phyloP scores from a whole-genome alignment of 2,888 invertebrate genomes.

The Nycteola revayana region DNA sequence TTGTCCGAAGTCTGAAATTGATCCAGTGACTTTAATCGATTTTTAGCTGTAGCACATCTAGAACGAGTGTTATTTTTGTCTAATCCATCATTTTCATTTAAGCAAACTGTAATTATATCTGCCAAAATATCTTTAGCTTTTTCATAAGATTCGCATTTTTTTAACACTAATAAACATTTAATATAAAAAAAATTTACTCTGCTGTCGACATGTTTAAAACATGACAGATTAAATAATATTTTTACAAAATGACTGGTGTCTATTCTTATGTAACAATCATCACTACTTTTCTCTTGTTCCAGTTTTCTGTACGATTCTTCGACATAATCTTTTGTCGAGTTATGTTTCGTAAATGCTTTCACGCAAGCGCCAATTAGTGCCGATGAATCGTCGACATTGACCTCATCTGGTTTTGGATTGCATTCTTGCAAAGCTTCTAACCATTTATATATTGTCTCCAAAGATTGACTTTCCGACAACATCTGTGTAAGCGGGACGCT shows the following conservation, averaged over 20 bases:
- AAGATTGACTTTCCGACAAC: slow-evolving; percentile 13
- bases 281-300: slow-evolving; percentile 7
- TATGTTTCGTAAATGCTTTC: slow-evolving; percentile 14
- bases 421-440: slow-evolving; percentile 7
- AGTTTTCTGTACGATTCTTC: slow-evolving; percentile 10
- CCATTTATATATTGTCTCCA: slow-evolving; percentile 13
- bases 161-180: slow-evolving; percentile 8
- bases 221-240: slow-evolving; percentile 13
- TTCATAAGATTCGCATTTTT: slow-evolving; percentile 6
- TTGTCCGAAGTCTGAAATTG: slow-evolving; percentile 11
- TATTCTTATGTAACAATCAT: slow-evolving; percentile 13
- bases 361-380: slow-evolving; percentile 18
- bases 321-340: slow-evolving; percentile 14
- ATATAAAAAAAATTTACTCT: slow-evolving; percentile 17
- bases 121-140: slow-evolving; percentile 14
- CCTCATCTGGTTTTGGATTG: slow-evolving; percentile 11
- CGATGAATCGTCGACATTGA: slow-evolving; percentile 13
- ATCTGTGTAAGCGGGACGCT: slow-evolving; percentile 12
- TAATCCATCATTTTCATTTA: slow-evolving; percentile 10
- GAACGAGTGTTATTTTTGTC: slow-evolving; percentile 7
- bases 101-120: slow-evolving; percentile 10
- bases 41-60: slow-evolving; percentile 11
- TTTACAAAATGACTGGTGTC: slow-evolving; percentile 13
- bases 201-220: slow-evolving; percentile 14
- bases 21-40: slow-evolving; percentile 13